Evolutionary conservation across 2,888 invertebrate genomes (phyloP), one percentile per base, ranked within the genome.

Genomic region (Diplolepis rosae): DNA sequence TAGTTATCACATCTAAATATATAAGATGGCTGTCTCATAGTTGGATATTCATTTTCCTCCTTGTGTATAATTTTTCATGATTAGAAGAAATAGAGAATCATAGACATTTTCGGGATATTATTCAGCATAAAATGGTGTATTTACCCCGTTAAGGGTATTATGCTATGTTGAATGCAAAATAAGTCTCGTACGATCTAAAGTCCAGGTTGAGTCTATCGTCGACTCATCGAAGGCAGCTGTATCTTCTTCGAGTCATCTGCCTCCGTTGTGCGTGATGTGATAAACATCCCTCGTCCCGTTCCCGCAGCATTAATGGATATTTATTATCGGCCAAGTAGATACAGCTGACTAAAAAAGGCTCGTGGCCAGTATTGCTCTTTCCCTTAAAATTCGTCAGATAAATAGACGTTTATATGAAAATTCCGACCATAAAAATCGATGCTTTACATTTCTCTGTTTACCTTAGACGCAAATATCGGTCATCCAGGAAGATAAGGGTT

Each of bases 191-290:
- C 45, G 7, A 61, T 61, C 56, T n/a, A 61, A 66, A 72, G 77
- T 77, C 27, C 65, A 52, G 74, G 73, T 72, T 67, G 65, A 68
- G 69, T 74, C 73, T 75, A 78, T 78, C 75, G 76, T 70, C 76
- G 80, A 84, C 81, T 82, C 79, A 84, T 84, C 83, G 80, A 82
- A 82, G 80, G 85, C 88, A 88, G 88, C 88, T 88, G 87, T 80
- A 84, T 82, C 82, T 83, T 80, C 81, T 78, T 80, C 82, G 84
- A 87, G 85, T 88, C 88, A 88, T 88, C 88, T 88, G 85, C 84
- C 75, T 74, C 80, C 74, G 76, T 80, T 78, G 79, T 83, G 84
- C 85, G 83, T 83, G 86, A 86, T 84, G 84, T 86, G 88, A 87
- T 88, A 87, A 88, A 86, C 87, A 85, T 85, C 84, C 85, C 85